Conservation (phyloP, 2,888 invertebrate genomes). For the Hydroisotoma schaefferi region DNA sequence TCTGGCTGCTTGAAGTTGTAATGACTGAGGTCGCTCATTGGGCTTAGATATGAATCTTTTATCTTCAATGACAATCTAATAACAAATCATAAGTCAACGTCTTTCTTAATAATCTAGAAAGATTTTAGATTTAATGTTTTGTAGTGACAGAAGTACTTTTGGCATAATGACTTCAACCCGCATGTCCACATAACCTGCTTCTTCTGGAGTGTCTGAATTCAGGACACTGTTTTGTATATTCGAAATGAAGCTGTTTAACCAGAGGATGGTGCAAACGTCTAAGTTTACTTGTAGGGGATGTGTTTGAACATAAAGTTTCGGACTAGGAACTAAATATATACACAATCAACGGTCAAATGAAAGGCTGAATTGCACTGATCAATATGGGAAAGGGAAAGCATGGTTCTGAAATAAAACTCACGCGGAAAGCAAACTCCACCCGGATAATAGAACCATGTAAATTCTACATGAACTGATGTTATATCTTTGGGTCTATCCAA, state of each 20-base stretch:
- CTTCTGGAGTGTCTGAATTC: constrained; percentile 50
- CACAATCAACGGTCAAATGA: too few relatives aligned
- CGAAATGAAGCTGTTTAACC: constrained; percentile 89
- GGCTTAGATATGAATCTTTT: constrained; percentile 75
- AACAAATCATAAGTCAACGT: background rate
- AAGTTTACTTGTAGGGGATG: constrained; percentile 85
- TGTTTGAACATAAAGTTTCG: constrained; percentile 84
- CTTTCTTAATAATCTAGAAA: background rate
- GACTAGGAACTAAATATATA: constrained; percentile 84
- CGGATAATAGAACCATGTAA: constrained; percentile 94
- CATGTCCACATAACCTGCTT: constrained; percentile 65
- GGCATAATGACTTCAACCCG: constrained; percentile 91
- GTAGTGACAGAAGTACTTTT: constrained; percentile 61
- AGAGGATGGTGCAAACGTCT: constrained; percentile 82
- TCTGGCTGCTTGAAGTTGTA: constrained; percentile 79
- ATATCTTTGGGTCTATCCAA: constrained; percentile 72
- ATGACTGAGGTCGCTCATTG: constrained; percentile 77
- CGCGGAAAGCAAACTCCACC: constrained; percentile 83
- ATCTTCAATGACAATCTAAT: constrained; percentile 72
- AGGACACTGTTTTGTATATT: constrained; percentile 74
- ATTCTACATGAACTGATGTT: constrained; percentile 89
- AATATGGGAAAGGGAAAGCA: too few relatives aligned
- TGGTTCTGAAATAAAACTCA: constrained; percentile 56
- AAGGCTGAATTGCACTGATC: too few relatives aligned
- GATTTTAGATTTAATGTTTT: constrained; percentile 2